Base-by-base conservation (phyloP, 2,113 vertebrate genomes). In the Myrmecobius fasciatus region DNA sequence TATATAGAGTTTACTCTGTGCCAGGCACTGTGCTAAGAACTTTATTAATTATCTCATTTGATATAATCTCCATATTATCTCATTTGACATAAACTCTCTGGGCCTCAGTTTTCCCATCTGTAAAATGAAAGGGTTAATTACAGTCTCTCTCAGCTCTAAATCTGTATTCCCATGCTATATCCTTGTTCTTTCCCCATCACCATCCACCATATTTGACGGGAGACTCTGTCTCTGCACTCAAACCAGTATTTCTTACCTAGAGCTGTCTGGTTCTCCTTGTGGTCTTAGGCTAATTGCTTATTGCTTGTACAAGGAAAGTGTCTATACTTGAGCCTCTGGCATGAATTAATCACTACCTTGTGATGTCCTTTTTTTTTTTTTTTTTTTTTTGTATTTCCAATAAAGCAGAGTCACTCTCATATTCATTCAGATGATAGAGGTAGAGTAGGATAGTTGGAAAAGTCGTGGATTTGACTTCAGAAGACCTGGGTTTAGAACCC, bases 311-410 rank as follows among this genome's bases (percentile, higher is more conserved):
- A 52, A 53, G 1, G 22, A 31, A n/a, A 36, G 25, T 51, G 53
- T 53, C 31, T 36, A 47, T 47, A 1, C 43, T 89, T 91, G 91
- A n/a, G 36, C 1, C 14, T 22, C 91, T 48, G 95, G 36, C 89
- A 22, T 60, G 25, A 83, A 43, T 83, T 43, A 43, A 43, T 83
- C 36, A 43, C 8, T 83, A 5, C 67, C 36, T n/a, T 52, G 20
- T 54, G 53, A n/a, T 54, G 90, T 91, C 90, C 28, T 3, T 67
- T 67, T 89, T 92, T 90, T 48, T 89, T 48, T 92, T 90, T 48
- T 89, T 48, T 48, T 48, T 48, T 89, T 92, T 90, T 48, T 89
- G 22, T 67, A 75, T 28, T 53, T 93, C 53, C 90, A 51, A 93
- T 11, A n/a, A 91, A 95, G 75, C 53, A 95, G 52, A 47, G 25